Evolutionary conservation across 1,140 invertebrate genomes (phyloP), one percentile per base, ranked within the genome.

Genomic region (Drosophila setifemur): DNA sequence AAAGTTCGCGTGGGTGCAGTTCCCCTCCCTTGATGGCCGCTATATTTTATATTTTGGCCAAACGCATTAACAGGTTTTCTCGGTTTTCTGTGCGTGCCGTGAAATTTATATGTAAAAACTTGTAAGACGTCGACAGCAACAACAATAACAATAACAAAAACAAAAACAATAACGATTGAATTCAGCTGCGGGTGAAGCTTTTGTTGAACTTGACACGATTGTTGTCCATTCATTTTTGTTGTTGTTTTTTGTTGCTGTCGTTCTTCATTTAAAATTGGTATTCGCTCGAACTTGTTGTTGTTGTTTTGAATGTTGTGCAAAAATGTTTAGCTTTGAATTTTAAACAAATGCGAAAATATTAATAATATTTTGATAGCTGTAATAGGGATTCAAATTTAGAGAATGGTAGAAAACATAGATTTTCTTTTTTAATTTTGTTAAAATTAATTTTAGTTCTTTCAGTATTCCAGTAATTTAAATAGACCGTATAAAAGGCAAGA

Each of bases 121-220:
- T 81, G 45, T 67, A 75, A 77, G 70, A 47, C 68, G 23, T 33
- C 44, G 39, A 39, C 39, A 53, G n/a, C n/a, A n/a, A n/a, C n/a
- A n/a, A n/a, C n/a, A n/a, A n/a, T n/a, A n/a, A n/a, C n/a, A n/a
- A n/a, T n/a, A n/a, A 55, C 74, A 73, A 70, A 39, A 31, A 12
- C 29, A 23, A 55, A 60, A 60, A 55, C 40, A 72, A 73, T 47
- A 49, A 49, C 58, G 68, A 77, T 64, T 61, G 42, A 57, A 63
- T 63, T 50, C 18, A 54, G 58, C 70, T 44, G 54, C 73, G 79
- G 73, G 69, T 73, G 73, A 78, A 83, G 78, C 79, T 79, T 83
- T 79, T 85, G 79, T 74, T 83, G 79, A 83, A 83, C 79, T 83
- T 83, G 79, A 83, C 79, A 83, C 79, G 54, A 79, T 85, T 83